phyloP scores from a whole-genome alignment of 2,888 invertebrate genomes.

The Argyresthia goedartella region DNA sequence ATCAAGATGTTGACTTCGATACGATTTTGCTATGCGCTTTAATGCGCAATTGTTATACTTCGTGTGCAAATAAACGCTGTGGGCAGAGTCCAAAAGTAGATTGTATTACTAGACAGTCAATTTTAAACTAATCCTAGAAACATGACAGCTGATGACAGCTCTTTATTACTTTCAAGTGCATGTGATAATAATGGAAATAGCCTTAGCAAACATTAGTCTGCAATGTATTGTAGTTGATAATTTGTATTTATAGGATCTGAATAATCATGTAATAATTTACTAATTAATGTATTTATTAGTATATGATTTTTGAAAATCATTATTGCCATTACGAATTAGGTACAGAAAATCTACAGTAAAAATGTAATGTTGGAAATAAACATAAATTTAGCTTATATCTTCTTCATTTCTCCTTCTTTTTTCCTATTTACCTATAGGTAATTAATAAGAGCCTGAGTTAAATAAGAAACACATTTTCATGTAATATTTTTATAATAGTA shows the following conservation, averaged over 20 bases:
- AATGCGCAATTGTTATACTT: no score
- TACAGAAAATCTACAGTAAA: not conserved
- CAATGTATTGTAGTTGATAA: not conserved
- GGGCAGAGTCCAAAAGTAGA: not conserved
- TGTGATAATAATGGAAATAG: not conserved
- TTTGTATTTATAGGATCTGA: no score
- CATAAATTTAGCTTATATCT: not conserved
- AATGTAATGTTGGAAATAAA: not conserved
- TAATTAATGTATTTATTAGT: not conserved
- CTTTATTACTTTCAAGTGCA: not conserved
- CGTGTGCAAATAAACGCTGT: no score
- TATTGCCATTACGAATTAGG: not conserved
- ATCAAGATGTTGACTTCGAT: no score
- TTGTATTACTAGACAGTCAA: not conserved
- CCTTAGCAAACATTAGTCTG: not conserved
- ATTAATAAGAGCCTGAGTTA: no score
- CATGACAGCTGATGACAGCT: no score
- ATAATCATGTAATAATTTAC: not conserved
- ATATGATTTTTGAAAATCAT: not conserved
- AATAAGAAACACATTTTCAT: constrained; percentile 36
- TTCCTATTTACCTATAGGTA: no score
- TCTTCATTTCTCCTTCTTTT: no score
- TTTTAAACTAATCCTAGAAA: not conserved
- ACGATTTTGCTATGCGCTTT: no score
- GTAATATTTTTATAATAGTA: constrained; percentile 73